Base-by-base conservation (phyloP, 2,797 vertebrate species). In the Sebastes vulpes region DNA sequence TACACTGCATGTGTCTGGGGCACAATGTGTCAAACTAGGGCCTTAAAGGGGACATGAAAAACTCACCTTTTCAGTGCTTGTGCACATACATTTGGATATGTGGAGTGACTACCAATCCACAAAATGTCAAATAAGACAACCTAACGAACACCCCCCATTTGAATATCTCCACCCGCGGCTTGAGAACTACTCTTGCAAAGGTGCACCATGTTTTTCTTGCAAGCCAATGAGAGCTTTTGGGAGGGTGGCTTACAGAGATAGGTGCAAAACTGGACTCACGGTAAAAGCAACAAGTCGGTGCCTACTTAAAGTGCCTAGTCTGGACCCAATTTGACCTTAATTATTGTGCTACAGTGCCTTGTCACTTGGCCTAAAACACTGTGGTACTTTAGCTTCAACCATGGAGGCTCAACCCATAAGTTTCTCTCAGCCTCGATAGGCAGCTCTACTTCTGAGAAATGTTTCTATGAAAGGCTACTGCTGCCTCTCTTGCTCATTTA, bases 401-500 rank as follows among this genome's bases (percentile, higher is more conserved):
- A 32, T n/a, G 2, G n/a, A 46, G 31, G 4, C 59, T 65, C 29
- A 65, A 21, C 29, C 9, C 23, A 23, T n/a, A 12, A 50, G 23
- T 42, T 54, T 31, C 48, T 67, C 54, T 64, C 20, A 67, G 29
- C 53, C 61, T 69, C 4, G 8, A 28, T 28, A 63, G 56, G 64
- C 50, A 69, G 63, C 48, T 59, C 52, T 46, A 23, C 78, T 72
- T 75, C 38, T 58, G n/a, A 83, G 21, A 57, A 52, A 64, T 4
- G 5, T 32, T 52, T 64, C 56, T n/a, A 1, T 57, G 31, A 58
- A 61, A 66, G 29, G 18, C 28, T 60, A 2, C 63, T 3, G 46
- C 57, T n/a, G 25, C 32, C 18, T 38, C 23, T 69, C 6, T 29
- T 60, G 32, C 52, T 78, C 71, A 52, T 80, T 79, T 78, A 83